Base-by-base conservation (phyloP, 2,797 vertebrate genomes). In the Apodemus agrarius region DNA sequence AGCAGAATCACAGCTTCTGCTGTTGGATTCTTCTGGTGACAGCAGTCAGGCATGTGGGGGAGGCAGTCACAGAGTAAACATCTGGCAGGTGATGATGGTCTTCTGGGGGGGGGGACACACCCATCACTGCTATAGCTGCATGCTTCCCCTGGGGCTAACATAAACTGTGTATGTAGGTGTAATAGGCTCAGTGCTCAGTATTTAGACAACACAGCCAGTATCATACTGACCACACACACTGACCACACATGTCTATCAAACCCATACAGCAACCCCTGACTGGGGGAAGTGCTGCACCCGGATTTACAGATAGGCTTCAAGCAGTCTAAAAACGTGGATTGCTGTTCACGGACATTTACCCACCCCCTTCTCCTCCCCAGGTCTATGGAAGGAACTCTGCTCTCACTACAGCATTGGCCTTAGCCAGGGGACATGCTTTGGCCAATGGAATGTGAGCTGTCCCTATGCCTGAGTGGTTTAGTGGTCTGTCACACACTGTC, bases 101-200 rank as follows among this genome's bases (percentile, higher is more conserved):
- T 49, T 72, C 59, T 22, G 84, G 57, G 0, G 12, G 13, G 12
- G 37, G 26, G 22, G 22, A 31, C 40, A 22, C 4, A 37, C 2
- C 0, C 4, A 26, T 16, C 57, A 3, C 14, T 3, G 2, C 31
- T 69, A 3, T 9, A n/a, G 34, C 46, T 16, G 8, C 21, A 2
- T 0, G 0, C 6, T 40, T 81, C 57, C 34, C 37, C 19, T 0
- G 0, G 26, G 26, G 7, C 12, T 17, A 14, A 0, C 13, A 67
- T 34, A 29, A 37, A 37, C 54, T 61, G 2, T 21, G 17, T 65
- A 75, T 29, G 17, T 52, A 34, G 34, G 40, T 61, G 10, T 7
- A 26, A 3, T 3, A 61, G 54, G 52, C 7, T 65, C 37, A 6
- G 49, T 31, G n/a, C 43, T 19, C 57, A 74, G 37, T 24, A 24